phyloP scores from a whole-genome alignment of 2,113 vertebrate genomes.

The Lycaon pictus region DNA sequence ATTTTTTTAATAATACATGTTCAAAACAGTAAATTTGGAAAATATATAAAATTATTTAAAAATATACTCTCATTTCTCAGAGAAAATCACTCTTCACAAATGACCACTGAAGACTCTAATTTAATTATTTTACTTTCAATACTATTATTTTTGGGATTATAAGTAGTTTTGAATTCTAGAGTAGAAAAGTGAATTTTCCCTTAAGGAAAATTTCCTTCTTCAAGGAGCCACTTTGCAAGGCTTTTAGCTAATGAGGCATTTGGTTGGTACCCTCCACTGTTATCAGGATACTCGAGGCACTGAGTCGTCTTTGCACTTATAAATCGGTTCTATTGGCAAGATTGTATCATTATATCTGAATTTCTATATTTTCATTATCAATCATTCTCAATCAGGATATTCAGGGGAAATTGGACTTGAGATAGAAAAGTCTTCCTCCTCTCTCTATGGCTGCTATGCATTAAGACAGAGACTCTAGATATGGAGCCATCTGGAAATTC shows the following conservation, averaged over 20 bases:
- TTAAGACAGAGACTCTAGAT: not conserved
- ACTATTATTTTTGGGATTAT: not conserved
- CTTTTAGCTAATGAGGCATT: not conserved
- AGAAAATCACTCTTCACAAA: slow-evolving; percentile 14
- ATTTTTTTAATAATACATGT: not conserved
- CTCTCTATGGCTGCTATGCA: not conserved
- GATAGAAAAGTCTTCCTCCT: not conserved
- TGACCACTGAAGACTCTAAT: not conserved
- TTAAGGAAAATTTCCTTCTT: not conserved
- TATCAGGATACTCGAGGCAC: not conserved
- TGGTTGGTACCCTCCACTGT: not conserved
- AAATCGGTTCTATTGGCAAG: not conserved
- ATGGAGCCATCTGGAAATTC: not conserved
- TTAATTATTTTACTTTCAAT: slow-evolving; percentile 38
- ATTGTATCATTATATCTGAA: not conserved
- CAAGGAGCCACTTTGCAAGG: not conserved
- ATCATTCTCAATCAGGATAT: not conserved
- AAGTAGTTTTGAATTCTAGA: not conserved
- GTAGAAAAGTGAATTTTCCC: slow-evolving; percentile 23
- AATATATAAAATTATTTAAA: not conserved
- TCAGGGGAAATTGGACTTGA: not conserved
- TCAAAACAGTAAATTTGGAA: not conserved
- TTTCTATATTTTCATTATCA: not conserved
- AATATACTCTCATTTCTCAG: not conserved
- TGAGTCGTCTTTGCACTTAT: not conserved